Conservation (phyloP, 2,113 vertebrate species). For the Proterorhinus semilunaris region DNA sequence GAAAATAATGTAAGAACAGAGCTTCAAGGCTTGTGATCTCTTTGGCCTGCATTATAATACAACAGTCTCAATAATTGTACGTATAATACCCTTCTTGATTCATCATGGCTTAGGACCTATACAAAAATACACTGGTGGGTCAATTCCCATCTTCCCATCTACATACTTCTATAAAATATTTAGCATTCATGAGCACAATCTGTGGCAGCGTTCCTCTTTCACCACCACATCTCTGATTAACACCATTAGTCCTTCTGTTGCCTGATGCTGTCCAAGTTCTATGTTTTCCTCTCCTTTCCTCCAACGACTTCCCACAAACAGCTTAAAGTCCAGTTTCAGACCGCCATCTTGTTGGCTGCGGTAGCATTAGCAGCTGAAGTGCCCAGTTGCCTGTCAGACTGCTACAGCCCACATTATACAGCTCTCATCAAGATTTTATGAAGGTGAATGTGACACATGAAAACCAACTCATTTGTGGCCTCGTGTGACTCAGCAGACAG, state of each 20-base stretch:
- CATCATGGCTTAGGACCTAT: background rate
- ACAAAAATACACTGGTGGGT: background rate
- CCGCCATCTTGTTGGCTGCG: slow-evolving; percentile 46
- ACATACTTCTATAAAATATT: slow-evolving; percentile 53
- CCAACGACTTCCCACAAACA: slow-evolving; percentile 58
- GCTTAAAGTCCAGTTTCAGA: slow-evolving; percentile 57
- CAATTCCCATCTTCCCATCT: slow-evolving; percentile 59
- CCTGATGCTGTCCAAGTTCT: slow-evolving; percentile 59
- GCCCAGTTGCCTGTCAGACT: slow-evolving; percentile 60
- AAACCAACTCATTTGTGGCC: slow-evolving; percentile 50
- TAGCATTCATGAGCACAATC: slow-evolving; percentile 47
- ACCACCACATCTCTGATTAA: slow-evolving; percentile 63
- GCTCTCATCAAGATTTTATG: slow-evolving; percentile 70
- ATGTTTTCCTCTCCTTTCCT: slow-evolving; percentile 45
- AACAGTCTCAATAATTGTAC: background rate
- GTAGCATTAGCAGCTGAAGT: slow-evolving; percentile 52
- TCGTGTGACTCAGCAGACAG: slow-evolving; percentile 56
- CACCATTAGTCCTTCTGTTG: slow-evolving; percentile 71
- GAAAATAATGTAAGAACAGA: background rate
- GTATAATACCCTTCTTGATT: background rate
- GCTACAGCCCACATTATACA: slow-evolving; percentile 60
- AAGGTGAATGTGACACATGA: slow-evolving; percentile 70
- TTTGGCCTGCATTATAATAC: background rate
- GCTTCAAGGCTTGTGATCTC: background rate
- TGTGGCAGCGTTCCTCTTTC: slow-evolving; percentile 53